Conservation (phyloP, 2,113 vertebrate species). For the Gymnogyps californianus region DNA sequence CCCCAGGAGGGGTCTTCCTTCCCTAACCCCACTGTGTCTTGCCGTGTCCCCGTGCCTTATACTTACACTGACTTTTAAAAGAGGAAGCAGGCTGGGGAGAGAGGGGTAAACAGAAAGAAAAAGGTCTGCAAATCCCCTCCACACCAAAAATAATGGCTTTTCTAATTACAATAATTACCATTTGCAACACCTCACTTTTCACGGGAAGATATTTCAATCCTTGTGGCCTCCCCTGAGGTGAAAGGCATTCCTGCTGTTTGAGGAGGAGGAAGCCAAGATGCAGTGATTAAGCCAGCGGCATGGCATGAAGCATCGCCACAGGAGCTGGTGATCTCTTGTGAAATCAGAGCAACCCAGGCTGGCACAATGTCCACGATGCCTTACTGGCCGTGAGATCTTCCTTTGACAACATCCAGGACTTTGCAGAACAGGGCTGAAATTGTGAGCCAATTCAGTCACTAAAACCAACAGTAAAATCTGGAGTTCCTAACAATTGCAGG, state of each 20-base stretch:
- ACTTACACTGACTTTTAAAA: neutral
- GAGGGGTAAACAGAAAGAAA: neutral
- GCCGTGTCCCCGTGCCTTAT: fast-evolving
- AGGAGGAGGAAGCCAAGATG: neutral
- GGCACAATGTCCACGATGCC: neutral
- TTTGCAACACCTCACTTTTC: neutral
- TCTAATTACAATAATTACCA: neutral
- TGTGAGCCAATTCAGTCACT: neutral
- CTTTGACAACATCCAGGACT: neutral
- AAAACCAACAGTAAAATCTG: neutral
- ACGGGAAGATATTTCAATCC: neutral
- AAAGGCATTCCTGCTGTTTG: neutral
- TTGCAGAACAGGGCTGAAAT: neutral
- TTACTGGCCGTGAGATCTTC: neutral
- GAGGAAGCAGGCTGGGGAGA: neutral
- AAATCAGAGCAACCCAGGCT: neutral
- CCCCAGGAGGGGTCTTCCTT: neutral
- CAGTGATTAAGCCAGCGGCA: neutral
- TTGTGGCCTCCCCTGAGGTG: neutral
- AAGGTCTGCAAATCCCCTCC: neutral
- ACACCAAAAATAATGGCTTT: neutral
- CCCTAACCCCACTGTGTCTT: neutral
- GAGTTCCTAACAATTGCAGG: neutral
- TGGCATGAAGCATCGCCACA: neutral
- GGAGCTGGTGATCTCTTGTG: neutral